Percentiles rank a stretch among this genome's conserved stretches.
phyloP scores from a whole-genome alignment of 2,113 vertebrate species.

The Gobio gobio region DNA sequence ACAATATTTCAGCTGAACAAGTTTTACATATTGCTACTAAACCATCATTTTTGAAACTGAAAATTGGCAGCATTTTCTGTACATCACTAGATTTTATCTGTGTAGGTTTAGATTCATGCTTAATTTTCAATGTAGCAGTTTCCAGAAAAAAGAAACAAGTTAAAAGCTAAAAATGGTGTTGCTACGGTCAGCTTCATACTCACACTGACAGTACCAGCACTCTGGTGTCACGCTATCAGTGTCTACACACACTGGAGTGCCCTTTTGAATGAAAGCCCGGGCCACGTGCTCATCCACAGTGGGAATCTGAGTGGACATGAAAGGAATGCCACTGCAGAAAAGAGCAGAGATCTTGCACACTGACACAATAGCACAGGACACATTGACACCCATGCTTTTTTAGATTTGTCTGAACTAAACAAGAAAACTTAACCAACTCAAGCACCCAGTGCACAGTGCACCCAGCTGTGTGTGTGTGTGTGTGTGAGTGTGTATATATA shows the following conservation, averaged over 20 bases:
- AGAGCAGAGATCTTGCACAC: conserved; percentile 26
- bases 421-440: neutral
- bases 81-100: neutral
- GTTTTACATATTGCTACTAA: neutral
- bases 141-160: neutral
- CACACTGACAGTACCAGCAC: neutral
- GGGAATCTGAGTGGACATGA: conserved; percentile 38
- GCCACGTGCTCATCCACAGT: conserved; percentile 33
- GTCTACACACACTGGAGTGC: conserved; percentile 44
- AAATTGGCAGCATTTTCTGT: neutral
- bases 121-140: neutral
- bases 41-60: neutral
- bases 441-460: no score
- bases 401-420: no score
- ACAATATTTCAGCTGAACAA: neutral
- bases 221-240: conserved; percentile 48
- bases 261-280: conserved; percentile 42
- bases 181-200: conserved; percentile 44
- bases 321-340: conserved; percentile 45
- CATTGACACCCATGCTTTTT: neutral
- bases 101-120: neutral
- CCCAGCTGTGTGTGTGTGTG: neutral
- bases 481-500: neutral
- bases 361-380: conserved; percentile 17
- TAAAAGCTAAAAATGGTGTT: neutral